Base-by-base conservation (phyloP, 2,888 invertebrate genomes). In the Papilio elwesi region DNA sequence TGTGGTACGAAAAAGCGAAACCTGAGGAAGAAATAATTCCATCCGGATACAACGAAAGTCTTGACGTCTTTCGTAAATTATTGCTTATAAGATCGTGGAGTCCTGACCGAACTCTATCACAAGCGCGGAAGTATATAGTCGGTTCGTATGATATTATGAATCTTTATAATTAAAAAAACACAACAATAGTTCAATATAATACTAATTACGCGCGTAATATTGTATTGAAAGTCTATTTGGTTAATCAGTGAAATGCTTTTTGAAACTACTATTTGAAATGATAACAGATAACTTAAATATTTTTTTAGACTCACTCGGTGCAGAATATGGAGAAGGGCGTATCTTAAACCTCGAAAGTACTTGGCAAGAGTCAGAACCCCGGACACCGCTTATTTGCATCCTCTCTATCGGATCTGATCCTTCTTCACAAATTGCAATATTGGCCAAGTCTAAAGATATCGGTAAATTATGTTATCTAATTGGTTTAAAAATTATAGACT, bases 341-440 rank as follows among this genome's bases (percentile, higher is more conserved):
- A 98, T 99, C 77, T 93, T 99, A 38, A 98, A 99, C 89, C 94
- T 99, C 77, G 99, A 99, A 87, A 95, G 94, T 0, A 98, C 98
- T 52, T 98, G 97, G 97, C 93, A 94, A 43, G 99, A 99, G 89
- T 98, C 98, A 0, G 97, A 98, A 86, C 96, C 97, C 0, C 94
- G 97, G 48, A 96, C 97, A 0, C 99, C 99, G 0, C 95, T 99
- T 36, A 96, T 98, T 78, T 99, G 99, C 82, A 96, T 99, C 79
- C 92, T 99, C 16, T 98, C 98, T 0, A 98, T 98, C 81, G 99
- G 99, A 0, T 98, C 98, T 0, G 99, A 99, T 93, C 99, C 99
- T 1, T 98, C 98, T n/a, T 96, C 97, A 11, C 98, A 98, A 92
- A 98, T 99, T 76, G 96, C 97, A 55, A 93, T 95, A 11, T 90